These are phyloP conservation scores for Apaloderma vittatum DNA, from an alignment of 2,113 vertebrate genomes.

Conservation along the genomic window DNA sequence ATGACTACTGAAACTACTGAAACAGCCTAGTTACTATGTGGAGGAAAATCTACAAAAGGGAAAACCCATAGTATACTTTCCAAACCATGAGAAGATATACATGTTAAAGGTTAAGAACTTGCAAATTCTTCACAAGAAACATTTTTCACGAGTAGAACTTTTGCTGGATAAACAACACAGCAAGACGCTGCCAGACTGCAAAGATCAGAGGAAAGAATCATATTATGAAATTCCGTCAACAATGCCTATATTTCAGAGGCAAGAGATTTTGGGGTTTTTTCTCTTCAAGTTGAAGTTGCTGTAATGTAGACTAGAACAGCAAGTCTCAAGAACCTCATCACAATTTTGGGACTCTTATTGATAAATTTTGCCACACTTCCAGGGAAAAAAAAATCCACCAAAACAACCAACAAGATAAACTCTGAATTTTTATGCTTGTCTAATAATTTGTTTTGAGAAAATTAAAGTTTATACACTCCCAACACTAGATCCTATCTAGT, in stretches of 20 bases:
- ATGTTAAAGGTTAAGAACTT: not conserved
- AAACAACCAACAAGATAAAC: not conserved
- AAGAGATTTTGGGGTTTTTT: not conserved
- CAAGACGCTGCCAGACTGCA: not conserved
- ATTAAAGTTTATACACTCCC: not conserved
- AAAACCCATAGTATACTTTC: not conserved
- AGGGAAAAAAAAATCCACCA: fast-evolving
- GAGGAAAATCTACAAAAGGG: not conserved
- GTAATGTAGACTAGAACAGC: not conserved
- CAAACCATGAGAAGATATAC: not conserved
- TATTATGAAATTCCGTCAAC: not conserved
- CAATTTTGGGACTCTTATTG: not conserved
- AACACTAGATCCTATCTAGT: not conserved
- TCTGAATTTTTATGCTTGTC: not conserved
- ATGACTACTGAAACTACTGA: not conserved
- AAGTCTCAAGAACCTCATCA: not conserved
- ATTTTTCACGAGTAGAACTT: not conserved
- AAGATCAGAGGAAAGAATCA: not conserved
- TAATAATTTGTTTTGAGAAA: not conserved
- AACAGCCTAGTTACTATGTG: not conserved
- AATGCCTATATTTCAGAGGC: not conserved
- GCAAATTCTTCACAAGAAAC: not conserved
- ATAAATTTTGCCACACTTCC: not conserved
- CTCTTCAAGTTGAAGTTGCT: not conserved
- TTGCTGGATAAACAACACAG: not conserved